Conservation (phyloP, 2,888 invertebrate species). For the Neoaliturus tenellus region DNA sequence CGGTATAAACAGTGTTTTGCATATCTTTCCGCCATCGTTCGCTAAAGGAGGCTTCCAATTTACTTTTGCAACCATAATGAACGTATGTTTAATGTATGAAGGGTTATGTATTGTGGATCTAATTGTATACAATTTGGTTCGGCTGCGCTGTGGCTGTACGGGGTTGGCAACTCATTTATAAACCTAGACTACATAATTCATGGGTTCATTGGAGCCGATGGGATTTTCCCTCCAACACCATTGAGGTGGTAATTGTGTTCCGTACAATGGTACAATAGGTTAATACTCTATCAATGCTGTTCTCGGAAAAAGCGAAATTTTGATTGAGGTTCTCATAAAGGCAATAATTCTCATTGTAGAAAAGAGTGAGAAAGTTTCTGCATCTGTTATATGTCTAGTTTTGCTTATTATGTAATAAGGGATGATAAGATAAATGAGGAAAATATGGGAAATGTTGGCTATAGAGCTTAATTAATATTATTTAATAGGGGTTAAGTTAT, state of each 20-base stretch:
- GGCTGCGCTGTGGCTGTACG: neutral
- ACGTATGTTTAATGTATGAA: slow-evolving; percentile 49
- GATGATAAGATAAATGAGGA: too few species aligned
- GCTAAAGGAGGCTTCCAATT: slow-evolving; percentile 37
- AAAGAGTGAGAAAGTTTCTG: too few species aligned
- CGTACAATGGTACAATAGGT: neutral
- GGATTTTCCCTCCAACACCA: slow-evolving; percentile 24
- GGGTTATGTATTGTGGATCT: slow-evolving; percentile 44
- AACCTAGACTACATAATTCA: slow-evolving; percentile 41
- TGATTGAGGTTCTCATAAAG: neutral
- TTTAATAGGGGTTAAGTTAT: too few species aligned
- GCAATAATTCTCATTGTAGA: neutral
- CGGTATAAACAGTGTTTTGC: slow-evolving; percentile 27
- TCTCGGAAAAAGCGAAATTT: neutral
- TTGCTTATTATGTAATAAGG: too few species aligned
- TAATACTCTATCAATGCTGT: neutral
- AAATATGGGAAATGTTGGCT: too few species aligned
- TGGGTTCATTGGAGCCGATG: neutral
- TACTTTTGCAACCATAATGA: slow-evolving; percentile 42
- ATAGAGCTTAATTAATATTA: too few species aligned
- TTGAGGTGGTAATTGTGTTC: slow-evolving; percentile 16
- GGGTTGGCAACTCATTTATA: slow-evolving; percentile 19
- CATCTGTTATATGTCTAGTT: too few species aligned
- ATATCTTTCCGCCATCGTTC: slow-evolving; percentile 25
- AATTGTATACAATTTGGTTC: slow-evolving; percentile 50